These are phyloP conservation scores for Epistrophe eligans DNA, from an alignment of 2,888 invertebrate species.

Conservation along the genomic window DNA sequence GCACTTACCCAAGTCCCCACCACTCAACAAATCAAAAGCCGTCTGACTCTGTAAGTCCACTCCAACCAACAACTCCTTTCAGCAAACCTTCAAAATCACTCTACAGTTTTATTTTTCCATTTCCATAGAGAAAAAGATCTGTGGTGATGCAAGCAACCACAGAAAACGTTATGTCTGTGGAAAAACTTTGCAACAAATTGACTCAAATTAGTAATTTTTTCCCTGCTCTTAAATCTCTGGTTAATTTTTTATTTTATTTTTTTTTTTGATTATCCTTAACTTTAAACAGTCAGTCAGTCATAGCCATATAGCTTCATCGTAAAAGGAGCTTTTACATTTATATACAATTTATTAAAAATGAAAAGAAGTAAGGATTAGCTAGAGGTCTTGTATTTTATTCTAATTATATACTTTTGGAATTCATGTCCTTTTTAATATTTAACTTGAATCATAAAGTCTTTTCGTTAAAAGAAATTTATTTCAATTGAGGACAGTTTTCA, in stretches of 20 bases:
- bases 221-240: conserved; percentile 24
- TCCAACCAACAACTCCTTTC: conserved; percentile 63
- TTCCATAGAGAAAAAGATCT: conserved; percentile 51
- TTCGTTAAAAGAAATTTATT: background rate
- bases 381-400: conserved; percentile 48
- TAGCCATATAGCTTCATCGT: background rate
- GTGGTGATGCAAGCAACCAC: conserved; percentile 55
- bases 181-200: conserved; percentile 71
- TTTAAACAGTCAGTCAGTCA: conserved; percentile 53
- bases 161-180: conserved; percentile 60
- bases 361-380: conserved; percentile 33
- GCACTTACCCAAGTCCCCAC: conserved; percentile 76
- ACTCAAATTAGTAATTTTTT: conserved; percentile 69
- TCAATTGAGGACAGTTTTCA: background rate
- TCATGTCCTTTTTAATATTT: conserved; percentile 52
- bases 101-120: conserved; percentile 36
- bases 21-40: conserved; percentile 58
- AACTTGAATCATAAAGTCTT: conserved; percentile 27
- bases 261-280: conserved; percentile 23
- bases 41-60: conserved; percentile 44
- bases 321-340: conserved; percentile 8
- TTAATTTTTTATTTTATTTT: conserved; percentile 34
- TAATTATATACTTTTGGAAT: conserved; percentile 60
- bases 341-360: background rate
- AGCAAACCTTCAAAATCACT: conserved; percentile 67